These are phyloP conservation scores for Vesta saturnalis DNA, from an alignment of 2,888 invertebrate species.

Conservation along the genomic window DNA sequence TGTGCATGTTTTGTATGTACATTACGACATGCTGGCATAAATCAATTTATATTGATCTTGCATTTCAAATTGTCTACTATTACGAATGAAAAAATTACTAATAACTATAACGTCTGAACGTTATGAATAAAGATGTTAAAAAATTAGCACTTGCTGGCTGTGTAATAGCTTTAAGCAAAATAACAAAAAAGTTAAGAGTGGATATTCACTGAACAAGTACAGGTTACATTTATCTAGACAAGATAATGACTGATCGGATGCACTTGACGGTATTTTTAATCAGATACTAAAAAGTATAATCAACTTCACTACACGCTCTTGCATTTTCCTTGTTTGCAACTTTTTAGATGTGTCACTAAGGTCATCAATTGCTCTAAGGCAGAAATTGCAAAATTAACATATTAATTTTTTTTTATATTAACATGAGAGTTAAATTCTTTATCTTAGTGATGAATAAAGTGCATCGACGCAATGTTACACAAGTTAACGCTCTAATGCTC, in stretches of 20 bases:
- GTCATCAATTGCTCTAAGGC: too few species aligned
- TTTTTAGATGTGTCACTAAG: not conserved
- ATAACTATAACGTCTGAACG: too few species aligned
- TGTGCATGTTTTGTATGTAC: too few species aligned
- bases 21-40: not conserved
- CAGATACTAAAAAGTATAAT: not conserved
- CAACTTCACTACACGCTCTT: not conserved
- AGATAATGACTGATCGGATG: not conserved
- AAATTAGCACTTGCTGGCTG: not conserved
- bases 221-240: not conserved
- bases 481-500: not conserved
- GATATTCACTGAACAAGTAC: too few species aligned
- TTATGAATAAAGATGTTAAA: too few species aligned
- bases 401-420: not conserved
- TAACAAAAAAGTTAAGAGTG: too few species aligned
- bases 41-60: slow-evolving; percentile 1
- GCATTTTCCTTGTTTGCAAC: not conserved
- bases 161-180: not conserved
- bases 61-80: slow-evolving; percentile 1
- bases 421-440: too few species aligned
- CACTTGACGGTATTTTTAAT: not conserved
- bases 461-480: not conserved
- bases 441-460: not conserved
- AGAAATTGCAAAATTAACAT: not conserved
- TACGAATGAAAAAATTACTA: not conserved